Evolutionary conservation across 2,113 vertebrate genomes (phyloP).

Genomic region (Callospermophilus lateralis): DNA sequence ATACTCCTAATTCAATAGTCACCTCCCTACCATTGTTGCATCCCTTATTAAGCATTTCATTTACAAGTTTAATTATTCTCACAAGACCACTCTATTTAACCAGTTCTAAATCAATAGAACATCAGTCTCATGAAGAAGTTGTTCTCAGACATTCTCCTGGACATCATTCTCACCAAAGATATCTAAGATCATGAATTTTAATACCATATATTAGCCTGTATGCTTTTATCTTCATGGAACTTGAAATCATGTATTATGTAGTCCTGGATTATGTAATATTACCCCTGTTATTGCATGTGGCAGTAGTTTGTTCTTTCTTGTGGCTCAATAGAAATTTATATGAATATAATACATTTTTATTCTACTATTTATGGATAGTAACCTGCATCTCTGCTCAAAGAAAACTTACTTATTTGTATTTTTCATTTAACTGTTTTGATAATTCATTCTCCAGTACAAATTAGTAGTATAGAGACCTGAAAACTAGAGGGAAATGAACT

Average conservation of each 20-base stretch:
- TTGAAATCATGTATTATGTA: not conserved
- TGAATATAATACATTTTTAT: not conserved
- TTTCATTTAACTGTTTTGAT: not conserved
- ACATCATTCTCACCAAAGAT: not conserved
- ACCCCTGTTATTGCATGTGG: not conserved
- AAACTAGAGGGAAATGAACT: not conserved
- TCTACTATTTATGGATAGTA: not conserved
- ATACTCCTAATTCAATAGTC: not conserved
- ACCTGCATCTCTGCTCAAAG: not conserved
- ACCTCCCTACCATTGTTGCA: not conserved
- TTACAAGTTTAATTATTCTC: not conserved
- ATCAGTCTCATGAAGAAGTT: not conserved
- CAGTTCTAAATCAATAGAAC: not conserved
- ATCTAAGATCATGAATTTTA: not conserved
- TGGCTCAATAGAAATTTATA: not conserved
- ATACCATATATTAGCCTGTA: not conserved
- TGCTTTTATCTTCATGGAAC: not conserved
- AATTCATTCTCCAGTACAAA: not conserved
- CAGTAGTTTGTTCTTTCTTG: not conserved
- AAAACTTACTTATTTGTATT: not conserved
- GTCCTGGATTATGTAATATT: not conserved
- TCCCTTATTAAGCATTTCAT: not conserved
- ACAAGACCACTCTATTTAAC: not conserved
- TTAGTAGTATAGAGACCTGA: not conserved
- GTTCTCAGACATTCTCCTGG: not conserved